A percentile compares a stretch with the other conserved stretches of the same genome.
These are phyloP conservation scores for Probosciger aterrimus DNA, from an alignment of 2,113 vertebrate genomes.

Conservation along the genomic window DNA sequence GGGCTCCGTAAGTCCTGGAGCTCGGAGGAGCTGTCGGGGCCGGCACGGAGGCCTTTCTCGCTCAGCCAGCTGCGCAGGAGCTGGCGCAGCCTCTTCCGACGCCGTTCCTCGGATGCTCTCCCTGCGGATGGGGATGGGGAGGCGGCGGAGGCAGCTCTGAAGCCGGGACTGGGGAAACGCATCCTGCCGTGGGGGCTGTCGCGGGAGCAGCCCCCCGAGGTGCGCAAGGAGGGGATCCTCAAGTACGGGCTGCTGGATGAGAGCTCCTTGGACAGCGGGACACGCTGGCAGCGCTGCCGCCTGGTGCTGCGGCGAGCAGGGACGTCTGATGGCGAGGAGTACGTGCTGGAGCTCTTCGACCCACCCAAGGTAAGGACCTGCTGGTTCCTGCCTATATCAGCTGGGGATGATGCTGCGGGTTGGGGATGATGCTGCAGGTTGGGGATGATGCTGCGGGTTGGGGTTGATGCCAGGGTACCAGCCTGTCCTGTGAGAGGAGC, in stretches of 20 bases:
- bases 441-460: background rate
- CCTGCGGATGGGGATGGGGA: slow-evolving; percentile 38
- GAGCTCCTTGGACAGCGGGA: slow-evolving; percentile 85
- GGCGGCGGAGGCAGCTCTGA: background rate
- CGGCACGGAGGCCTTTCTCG: slow-evolving; percentile 76
- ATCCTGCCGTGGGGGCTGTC: slow-evolving; percentile 76
- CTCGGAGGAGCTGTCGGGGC: slow-evolving; percentile 77
- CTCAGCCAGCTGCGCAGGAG: slow-evolving; percentile 82
- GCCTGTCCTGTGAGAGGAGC: rapidly evolving
- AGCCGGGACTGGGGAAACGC: slow-evolving; percentile 64
- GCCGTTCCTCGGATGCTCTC: slow-evolving; percentile 69
- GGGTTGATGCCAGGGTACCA: rapidly evolving
- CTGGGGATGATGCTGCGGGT: rapidly evolving
- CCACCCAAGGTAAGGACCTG: slow-evolving; percentile 89
- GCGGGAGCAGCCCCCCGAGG: slow-evolving; percentile 72
- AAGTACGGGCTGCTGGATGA: slow-evolving; percentile 91
- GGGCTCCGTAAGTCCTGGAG: slow-evolving; percentile 77
- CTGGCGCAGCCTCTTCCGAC: slow-evolving; percentile 82
- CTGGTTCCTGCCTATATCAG: rapidly evolving
- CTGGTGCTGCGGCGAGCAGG: slow-evolving; percentile 83
- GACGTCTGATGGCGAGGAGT: slow-evolving; percentile 54
- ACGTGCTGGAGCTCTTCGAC: slow-evolving; percentile 90
- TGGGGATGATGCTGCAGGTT: rapidly evolving
- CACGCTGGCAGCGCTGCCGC: slow-evolving; percentile 87
- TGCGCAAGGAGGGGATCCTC: slow-evolving; percentile 85